These are phyloP conservation scores for Smithornis capensis DNA, from an alignment of 2,113 vertebrate genomes.

Conservation along the genomic window DNA sequence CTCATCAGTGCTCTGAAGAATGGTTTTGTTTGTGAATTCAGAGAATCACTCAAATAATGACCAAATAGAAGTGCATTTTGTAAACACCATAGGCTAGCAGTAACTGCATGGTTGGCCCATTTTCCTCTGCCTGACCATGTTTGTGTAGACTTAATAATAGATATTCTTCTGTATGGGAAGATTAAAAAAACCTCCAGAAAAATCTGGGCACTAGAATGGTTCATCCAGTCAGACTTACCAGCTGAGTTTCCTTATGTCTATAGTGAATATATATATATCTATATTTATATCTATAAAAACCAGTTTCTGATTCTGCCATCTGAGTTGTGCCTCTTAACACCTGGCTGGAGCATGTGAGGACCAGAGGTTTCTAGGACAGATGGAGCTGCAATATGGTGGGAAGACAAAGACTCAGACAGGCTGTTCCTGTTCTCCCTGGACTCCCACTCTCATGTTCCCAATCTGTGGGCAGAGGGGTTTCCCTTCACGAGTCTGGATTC, in stretches of 20 bases:
- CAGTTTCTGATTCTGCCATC: neutral
- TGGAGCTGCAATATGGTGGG: neutral
- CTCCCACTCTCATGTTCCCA: neutral
- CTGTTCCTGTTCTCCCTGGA: fast-evolving
- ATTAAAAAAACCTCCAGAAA: neutral
- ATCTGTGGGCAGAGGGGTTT: neutral
- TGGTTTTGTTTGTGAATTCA: constrained; percentile 11
- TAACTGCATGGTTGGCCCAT: neutral
- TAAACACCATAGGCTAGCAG: neutral
- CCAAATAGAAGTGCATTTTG: neutral
- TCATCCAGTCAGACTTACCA: neutral
- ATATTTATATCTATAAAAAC: neutral
- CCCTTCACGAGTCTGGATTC: neutral
- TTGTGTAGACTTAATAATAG: neutral
- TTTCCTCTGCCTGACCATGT: neutral
- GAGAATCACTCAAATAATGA: constrained; percentile 5
- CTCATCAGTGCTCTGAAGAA: constrained; percentile 11
- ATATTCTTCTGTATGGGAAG: neutral
- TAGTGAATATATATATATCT: too few relatives aligned
- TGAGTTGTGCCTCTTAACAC: neutral
- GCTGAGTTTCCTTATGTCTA: neutral
- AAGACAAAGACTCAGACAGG: neutral
- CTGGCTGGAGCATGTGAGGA: neutral
- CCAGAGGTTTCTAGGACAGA: neutral
- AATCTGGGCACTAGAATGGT: neutral